Conservation (phyloP, 2,113 vertebrate species). For the Stigmatopora nigra region DNA sequence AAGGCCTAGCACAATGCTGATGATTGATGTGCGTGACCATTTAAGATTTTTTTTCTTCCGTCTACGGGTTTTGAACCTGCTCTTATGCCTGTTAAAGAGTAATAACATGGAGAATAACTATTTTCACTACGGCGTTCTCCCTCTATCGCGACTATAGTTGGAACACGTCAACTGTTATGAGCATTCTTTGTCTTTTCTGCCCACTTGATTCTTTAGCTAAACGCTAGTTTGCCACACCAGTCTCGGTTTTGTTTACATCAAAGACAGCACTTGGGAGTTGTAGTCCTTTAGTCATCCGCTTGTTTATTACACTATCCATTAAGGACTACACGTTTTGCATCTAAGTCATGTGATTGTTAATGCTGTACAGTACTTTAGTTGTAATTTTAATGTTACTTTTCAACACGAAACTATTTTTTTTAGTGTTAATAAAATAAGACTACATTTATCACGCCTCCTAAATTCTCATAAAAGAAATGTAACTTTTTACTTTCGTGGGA, state of each 20-base stretch:
- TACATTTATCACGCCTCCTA: no score
- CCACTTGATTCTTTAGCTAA: conserved; percentile 15
- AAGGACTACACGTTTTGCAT: conserved; percentile 58
- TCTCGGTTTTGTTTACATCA: conserved; percentile 69
- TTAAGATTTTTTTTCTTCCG: not conserved
- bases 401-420: not conserved
- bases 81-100: conserved; percentile 15
- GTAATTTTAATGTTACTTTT: not conserved
- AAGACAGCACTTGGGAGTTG: conserved; percentile 60
- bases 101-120: conserved; percentile 3
- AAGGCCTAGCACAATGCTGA: not conserved
- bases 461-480: no score
- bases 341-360: not conserved
- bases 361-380: not conserved
- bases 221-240: conserved; percentile 38
- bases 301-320: not conserved
- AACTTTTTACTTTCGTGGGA: no score
- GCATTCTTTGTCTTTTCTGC: not conserved
- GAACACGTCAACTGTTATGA: not conserved
- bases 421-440: not conserved
- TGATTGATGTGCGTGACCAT: not conserved
- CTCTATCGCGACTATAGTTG: not conserved
- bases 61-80: conserved; percentile 14
- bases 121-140: not conserved
- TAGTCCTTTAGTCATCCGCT: conserved; percentile 36